Base-by-base conservation (phyloP, 1,140 invertebrate genomes). In the Tetramorium alpestre region DNA sequence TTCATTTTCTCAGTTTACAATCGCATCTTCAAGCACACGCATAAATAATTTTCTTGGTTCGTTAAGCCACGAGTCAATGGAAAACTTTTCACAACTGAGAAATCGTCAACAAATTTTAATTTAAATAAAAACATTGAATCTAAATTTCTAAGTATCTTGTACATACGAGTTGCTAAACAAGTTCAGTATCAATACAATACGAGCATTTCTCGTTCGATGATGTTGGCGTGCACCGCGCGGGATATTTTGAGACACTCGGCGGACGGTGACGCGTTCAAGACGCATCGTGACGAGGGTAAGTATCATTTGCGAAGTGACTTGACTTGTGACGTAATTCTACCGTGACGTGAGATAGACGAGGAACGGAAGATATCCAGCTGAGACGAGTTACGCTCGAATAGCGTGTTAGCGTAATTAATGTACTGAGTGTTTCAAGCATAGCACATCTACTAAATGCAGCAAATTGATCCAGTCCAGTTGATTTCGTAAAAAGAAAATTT, bases 161-260 rank as follows among this genome's bases (percentile, higher is more conserved):
- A 38, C 22, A 22, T 22, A 22, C 5, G 2, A 33, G 11, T 6
- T 11, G 22, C 8, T 41, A 60, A 38, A n/a, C 4, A 64, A 47
- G n/a, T 2, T 64, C 5, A 6, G 7, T n/a, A 33, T n/a, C 38
- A n/a, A 44, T 6, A 64, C 7, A 44, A 65, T 8, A 5, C 4
- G n/a, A 67, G 10, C 5, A 54, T 56, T 22, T 11, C 6, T 47
- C 3, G 18, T 69, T 80, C 44, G 1, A 44, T 56, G 2, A 22
- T 54, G 11, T 56, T 44, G 10, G 38, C 16, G 6, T 65, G 18
- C 58, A 44, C 28, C 22, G 51, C 2, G 16, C 22, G 16, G 11
- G 38, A 16, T 82, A 72, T 82, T 72, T 82, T 22, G 38, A 82
- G 65, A 56, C 65, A 28, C 49, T 72, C 22, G 10, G 33, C 16